Base-by-base conservation (phyloP, 53 echinoderm and acorn worm species). In the Paracentrotus lividus region DNA sequence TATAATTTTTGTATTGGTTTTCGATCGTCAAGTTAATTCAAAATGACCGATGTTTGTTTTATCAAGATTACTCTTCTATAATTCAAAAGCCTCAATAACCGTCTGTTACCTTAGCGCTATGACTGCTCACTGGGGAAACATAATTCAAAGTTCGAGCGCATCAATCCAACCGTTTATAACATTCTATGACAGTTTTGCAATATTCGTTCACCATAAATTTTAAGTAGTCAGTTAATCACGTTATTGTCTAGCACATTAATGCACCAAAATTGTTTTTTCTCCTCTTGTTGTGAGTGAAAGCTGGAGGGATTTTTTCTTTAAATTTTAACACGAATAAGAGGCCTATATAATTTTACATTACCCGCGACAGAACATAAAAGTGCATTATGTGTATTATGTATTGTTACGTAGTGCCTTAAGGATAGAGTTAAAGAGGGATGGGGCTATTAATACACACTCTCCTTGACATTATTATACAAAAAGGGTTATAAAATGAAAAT, bases 151-250 rank as follows among this genome's bases (percentile, higher is more conserved):
- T 81, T 81, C 47, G n/a, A 20, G 6, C n/a, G n/a, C 49, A 81
- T 81, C 81, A 45, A 81, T 81, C 47, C 47, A 12, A 10, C 49
- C n/a, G 49, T 45, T 81, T 47, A 81, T 81, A 81, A 81, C 47
- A 20, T 47, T 47, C 81, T 81, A 24, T 47, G 81, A 26, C 81
- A 81, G 81, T 47, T 81, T 81, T 47, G 47, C 47, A 44, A 81
- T 81, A 81, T 81, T 81, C 81, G n/a, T 24, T 47, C 47, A 45
- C 81, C 81, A 81, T 81, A 81, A 81, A 81, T 81, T 81, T 47
- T 24, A 81, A 81, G 81, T 45, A 81, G 47, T 81, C 18, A n/a
- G n/a, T 8, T 81, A 47, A 47, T 81, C 47, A 45, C 47, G 81
- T 26, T n/a, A 44, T 47, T 8, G 12, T 45, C 44, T 81, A 47